phyloP scores from a whole-genome alignment of 2,113 vertebrate genomes.

The Pipa parva region DNA sequence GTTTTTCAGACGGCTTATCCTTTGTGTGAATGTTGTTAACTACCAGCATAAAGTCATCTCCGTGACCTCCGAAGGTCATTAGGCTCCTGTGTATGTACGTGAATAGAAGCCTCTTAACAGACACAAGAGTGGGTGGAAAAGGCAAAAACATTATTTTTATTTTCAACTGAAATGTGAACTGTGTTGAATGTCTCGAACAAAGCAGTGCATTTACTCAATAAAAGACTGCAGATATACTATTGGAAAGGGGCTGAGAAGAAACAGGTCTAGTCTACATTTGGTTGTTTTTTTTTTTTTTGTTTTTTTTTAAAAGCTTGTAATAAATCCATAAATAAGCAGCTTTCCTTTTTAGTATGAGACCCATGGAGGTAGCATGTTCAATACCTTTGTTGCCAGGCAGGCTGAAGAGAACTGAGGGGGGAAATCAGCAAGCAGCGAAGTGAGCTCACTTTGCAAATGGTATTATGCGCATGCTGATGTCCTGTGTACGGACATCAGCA shows the following conservation, averaged over 20 bases:
- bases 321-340: slow-evolving; percentile 34
- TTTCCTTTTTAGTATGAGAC: slow-evolving; percentile 10
- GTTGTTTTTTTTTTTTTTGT: no score
- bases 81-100: slow-evolving; percentile 79
- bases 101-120: slow-evolving; percentile 73
- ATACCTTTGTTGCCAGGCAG: not conserved
- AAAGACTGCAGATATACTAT: slow-evolving; percentile 5
- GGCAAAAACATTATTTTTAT: slow-evolving; percentile 37
- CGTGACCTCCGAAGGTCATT: slow-evolving; percentile 89
- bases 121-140: slow-evolving; percentile 44
- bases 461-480: no score
- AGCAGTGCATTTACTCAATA: slow-evolving; percentile 32
- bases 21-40: slow-evolving; percentile 67
- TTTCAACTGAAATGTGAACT: slow-evolving; percentile 30
- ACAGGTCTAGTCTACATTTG: slow-evolving; percentile 13
- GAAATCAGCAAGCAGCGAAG: no score
- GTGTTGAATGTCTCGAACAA: slow-evolving; percentile 19
- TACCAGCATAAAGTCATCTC: slow-evolving; percentile 91
- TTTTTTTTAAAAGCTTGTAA: slow-evolving; percentile 28
- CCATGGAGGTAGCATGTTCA: not conserved
- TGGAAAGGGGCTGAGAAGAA: not conserved
- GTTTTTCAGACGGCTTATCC: slow-evolving; percentile 81
- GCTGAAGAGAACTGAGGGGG: no score
- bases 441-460: no score
- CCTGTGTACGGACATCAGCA: no score